These are phyloP conservation scores for Chaetops frenatus DNA, from an alignment of 2,113 vertebrate species.

Conservation along the genomic window DNA sequence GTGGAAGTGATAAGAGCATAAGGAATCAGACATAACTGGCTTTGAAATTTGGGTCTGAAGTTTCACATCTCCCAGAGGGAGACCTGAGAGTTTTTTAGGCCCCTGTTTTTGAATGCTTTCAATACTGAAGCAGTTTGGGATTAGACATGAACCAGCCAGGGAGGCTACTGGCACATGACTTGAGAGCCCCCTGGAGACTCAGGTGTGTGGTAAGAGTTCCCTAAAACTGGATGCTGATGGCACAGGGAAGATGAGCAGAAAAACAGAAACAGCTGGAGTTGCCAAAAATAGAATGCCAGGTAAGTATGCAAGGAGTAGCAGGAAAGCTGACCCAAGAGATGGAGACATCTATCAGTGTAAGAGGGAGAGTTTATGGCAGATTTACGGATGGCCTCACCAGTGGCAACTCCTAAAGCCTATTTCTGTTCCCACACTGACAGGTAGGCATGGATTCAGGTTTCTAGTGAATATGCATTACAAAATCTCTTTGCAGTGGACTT, in stretches of 20 bases:
- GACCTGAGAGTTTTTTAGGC: not conserved
- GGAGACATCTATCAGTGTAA: not conserved
- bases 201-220: not conserved
- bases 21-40: not conserved
- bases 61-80: not conserved
- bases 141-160: not conserved
- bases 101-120: not conserved
- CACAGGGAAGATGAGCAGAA: not conserved
- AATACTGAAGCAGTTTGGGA: not conserved
- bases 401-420: rapidly evolving
- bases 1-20: rapidly evolving
- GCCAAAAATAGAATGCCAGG: not conserved
- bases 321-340: not conserved
- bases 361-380: not conserved
- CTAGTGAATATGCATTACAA: not conserved
- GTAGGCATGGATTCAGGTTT: not conserved
- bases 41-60: not conserved
- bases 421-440: not conserved
- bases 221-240: not conserved
- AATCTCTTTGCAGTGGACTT: not conserved
- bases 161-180: not conserved
- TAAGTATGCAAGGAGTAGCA: not conserved
- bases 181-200: not conserved
- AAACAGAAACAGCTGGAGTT: not conserved
- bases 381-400: not conserved